Evolutionary conservation across 2,113 vertebrate genomes (phyloP), one percentile per base, ranked within the genome.

Genomic region (Capra hircus): DNA sequence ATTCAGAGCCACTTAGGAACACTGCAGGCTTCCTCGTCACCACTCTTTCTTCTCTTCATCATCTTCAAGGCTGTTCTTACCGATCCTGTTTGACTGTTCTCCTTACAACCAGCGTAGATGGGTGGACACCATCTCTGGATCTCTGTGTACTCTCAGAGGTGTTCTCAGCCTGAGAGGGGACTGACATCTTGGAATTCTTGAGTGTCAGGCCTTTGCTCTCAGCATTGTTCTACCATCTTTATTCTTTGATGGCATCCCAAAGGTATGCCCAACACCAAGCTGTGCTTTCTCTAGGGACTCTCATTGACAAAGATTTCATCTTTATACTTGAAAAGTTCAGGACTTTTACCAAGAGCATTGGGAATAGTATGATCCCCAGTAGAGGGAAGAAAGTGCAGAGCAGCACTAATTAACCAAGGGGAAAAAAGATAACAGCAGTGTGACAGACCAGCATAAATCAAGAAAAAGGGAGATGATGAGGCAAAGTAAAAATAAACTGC

Each of bases 301-400:
- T 86, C 45, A 52, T 50, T 62, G 84, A 64, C 40, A 78, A 71
- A 60, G 6, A 25, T 36, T 67, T 67, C 59, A 33, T 59, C 57
- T 88, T 91, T 81, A 48, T 48, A 88, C 55, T 95, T 84, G 48
- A 74, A 74, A 81, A 89, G 55, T 53, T 71, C 57, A 60, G 77
- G 88, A 89, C 25, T 86, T 92, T 62, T 14, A 55, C 43, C 83
- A 83, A 78, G 30, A 85, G 9, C 14, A 2, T 1, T 50, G 36
- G 60, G 27, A 81, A 48, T 5, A 7, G 14, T 10, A 36, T 8
- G 2, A 40, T 50, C n/a, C 23, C 33, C 52, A 36, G 3, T 19
- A 27, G 21, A 55, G 10, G 14, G 80, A 71, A 23, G 16, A 45
- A 82, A 55, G 33, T 57, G 7, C 2, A 82, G 21, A 53, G 86